Conservation (phyloP, 2,888 invertebrate species). For the Malacosoma neustria region DNA sequence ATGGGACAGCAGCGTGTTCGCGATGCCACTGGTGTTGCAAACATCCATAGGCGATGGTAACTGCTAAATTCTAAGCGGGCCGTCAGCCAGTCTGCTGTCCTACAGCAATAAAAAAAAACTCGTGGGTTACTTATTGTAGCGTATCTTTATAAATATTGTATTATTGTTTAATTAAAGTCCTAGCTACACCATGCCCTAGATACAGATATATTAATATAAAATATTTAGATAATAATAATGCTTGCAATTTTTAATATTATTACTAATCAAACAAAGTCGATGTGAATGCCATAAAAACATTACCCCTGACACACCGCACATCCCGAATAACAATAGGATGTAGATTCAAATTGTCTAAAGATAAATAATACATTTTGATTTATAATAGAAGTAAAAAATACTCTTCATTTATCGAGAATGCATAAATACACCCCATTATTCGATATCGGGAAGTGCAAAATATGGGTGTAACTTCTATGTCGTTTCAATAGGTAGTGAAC, state of each 20-base stretch:
- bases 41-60: too few relatives aligned
- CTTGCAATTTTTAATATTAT: slow-evolving; percentile 27
- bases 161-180: too few relatives aligned
- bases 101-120: too few relatives aligned
- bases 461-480: slow-evolving; percentile 72
- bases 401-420: slow-evolving; percentile 73
- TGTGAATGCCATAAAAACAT: slow-evolving; percentile 56
- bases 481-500: slow-evolving; percentile 64
- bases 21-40: too few relatives aligned
- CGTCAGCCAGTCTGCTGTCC: too few relatives aligned
- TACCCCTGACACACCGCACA: slow-evolving; percentile 73
- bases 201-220: too few relatives aligned
- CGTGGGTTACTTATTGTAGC: too few relatives aligned
- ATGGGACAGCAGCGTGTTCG: too few relatives aligned
- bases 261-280: slow-evolving; percentile 34
- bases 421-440: slow-evolving; percentile 74
- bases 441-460: slow-evolving; percentile 71
- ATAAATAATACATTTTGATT: slow-evolving; percentile 76
- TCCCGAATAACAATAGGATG: slow-evolving; percentile 71
- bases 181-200: too few relatives aligned
- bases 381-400: slow-evolving; percentile 71
- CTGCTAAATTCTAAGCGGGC: too few relatives aligned
- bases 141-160: too few relatives aligned
- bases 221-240: background rate
- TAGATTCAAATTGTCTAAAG: slow-evolving; percentile 72